These are phyloP conservation scores for Ictalurus punctatus DNA, from an alignment of 2,113 vertebrate species.

Conservation along the genomic window DNA sequence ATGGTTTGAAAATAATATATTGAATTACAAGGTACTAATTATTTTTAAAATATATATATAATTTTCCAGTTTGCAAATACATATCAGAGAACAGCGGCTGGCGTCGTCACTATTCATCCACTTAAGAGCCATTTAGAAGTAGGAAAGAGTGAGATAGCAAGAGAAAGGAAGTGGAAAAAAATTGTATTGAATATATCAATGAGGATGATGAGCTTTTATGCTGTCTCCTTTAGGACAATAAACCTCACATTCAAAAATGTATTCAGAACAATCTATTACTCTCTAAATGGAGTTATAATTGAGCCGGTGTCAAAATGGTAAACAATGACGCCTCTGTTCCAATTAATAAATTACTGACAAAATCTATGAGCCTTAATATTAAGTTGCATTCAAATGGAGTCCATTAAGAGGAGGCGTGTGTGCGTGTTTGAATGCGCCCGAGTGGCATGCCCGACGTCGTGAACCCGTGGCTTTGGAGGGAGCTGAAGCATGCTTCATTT, in stretches of 20 bases:
- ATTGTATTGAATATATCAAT: slow-evolving; percentile 43
- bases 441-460: slow-evolving; percentile 87
- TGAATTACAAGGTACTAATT: slow-evolving; percentile 64
- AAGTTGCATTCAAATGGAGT: slow-evolving; percentile 96
- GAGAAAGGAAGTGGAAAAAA: not conserved
- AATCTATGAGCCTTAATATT: slow-evolving; percentile 99
- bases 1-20: slow-evolving; percentile 56
- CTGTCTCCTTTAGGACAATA: slow-evolving; percentile 70
- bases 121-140: slow-evolving; percentile 52
- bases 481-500: slow-evolving; percentile 84
- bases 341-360: slow-evolving; percentile 99
- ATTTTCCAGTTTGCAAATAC: slow-evolving; percentile 60
- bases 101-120: slow-evolving; percentile 48
- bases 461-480: slow-evolving; percentile 82
- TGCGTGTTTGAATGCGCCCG: slow-evolving; percentile 90
- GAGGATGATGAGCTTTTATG: slow-evolving; percentile 58
- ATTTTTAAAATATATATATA: slow-evolving; percentile 52
- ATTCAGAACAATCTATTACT: slow-evolving; percentile 81
- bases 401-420: slow-evolving; percentile 93
- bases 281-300: slow-evolving; percentile 94
- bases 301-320: slow-evolving; percentile 97
- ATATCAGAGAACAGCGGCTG: slow-evolving; percentile 45
- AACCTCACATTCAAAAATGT: slow-evolving; percentile 71
- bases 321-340: slow-evolving; percentile 97
- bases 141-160: slow-evolving; percentile 23